Conservation (phyloP, 2,113 vertebrate genomes). For the Cynopterus brachyotis region DNA sequence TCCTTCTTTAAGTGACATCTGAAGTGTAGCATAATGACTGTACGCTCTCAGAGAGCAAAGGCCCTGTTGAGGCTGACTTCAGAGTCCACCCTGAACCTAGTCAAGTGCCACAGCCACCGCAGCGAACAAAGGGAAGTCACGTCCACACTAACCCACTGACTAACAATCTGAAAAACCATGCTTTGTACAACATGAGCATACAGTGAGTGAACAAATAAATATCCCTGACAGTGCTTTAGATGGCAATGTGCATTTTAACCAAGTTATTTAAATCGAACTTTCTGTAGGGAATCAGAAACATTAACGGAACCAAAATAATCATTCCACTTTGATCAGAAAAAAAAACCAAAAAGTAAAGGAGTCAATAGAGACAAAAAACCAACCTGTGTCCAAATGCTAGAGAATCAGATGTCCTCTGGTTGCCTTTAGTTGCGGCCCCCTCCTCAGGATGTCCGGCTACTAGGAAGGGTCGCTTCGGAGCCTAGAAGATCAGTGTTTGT, state of each 20-base stretch:
- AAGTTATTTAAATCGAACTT: not conserved
- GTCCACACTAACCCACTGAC: not conserved
- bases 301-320: not conserved
- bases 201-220: not conserved
- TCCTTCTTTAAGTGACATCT: not conserved
- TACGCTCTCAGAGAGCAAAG: not conserved
- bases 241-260: not conserved
- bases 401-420: not conserved
- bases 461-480: not conserved
- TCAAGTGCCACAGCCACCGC: not conserved
- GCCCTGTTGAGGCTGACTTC: not conserved
- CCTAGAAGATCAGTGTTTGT: not conserved
- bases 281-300: not conserved
- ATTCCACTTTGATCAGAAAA: constrained; percentile 33
- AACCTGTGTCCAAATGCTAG: not conserved
- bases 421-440: not conserved
- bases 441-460: not conserved
- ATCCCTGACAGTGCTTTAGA: not conserved
- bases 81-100: not conserved
- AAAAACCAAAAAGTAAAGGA: constrained; percentile 27
- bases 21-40: not conserved
- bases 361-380: constrained; percentile 29
- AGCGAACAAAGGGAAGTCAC: not conserved
- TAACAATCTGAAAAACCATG: not conserved
- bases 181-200: not conserved